Percentiles rank a stretch among this genome's conserved stretches.
Conservation (phyloP, 2,888 invertebrate genomes). For the Coleophora deauratella region DNA sequence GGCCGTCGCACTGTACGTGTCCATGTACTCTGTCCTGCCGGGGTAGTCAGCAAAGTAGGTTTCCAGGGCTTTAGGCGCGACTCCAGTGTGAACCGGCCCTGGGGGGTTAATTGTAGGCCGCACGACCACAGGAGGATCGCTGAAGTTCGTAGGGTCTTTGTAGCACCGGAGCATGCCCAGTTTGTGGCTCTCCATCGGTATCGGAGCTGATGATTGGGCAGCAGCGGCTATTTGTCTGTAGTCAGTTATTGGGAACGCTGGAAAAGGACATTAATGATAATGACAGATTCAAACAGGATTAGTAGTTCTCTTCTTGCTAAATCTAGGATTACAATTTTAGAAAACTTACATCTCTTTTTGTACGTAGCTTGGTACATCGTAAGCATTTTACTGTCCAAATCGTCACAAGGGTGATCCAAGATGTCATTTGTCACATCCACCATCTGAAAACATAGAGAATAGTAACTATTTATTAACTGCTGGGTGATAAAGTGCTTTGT, state of each 20-base stretch:
- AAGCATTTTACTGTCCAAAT: slow-evolving; percentile 75
- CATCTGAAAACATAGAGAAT: slow-evolving; percentile 52
- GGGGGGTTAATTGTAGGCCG: slow-evolving; percentile 74
- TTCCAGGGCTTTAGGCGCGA: slow-evolving; percentile 61
- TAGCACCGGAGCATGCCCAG: slow-evolving; percentile 74
- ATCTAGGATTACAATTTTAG: too few relatives aligned
- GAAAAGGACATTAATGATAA: neutral
- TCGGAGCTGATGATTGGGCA: slow-evolving; percentile 73
- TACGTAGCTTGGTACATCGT: slow-evolving; percentile 77
- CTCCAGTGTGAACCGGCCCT: slow-evolving; percentile 42
- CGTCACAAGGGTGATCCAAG: slow-evolving; percentile 77
- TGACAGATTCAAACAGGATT: too few relatives aligned
- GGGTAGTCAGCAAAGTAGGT: slow-evolving; percentile 73
- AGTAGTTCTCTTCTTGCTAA: too few relatives aligned
- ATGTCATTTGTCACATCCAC: slow-evolving; percentile 75
- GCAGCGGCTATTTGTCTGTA: slow-evolving; percentile 76
- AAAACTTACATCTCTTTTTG: slow-evolving; percentile 72
- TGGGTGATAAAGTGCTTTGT: too few relatives aligned
- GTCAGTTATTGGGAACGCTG: slow-evolving; percentile 66
- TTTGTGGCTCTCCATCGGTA: slow-evolving; percentile 71
- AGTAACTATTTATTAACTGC: too few relatives aligned
- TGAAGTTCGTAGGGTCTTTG: slow-evolving; percentile 76
- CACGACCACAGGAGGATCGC: slow-evolving; percentile 60
- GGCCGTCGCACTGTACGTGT: slow-evolving; percentile 75
- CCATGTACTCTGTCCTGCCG: slow-evolving; percentile 77